Evolutionary conservation across 2,113 vertebrate genomes (phyloP), one percentile per base, ranked within the genome.

Genomic region (Alces alces): DNA sequence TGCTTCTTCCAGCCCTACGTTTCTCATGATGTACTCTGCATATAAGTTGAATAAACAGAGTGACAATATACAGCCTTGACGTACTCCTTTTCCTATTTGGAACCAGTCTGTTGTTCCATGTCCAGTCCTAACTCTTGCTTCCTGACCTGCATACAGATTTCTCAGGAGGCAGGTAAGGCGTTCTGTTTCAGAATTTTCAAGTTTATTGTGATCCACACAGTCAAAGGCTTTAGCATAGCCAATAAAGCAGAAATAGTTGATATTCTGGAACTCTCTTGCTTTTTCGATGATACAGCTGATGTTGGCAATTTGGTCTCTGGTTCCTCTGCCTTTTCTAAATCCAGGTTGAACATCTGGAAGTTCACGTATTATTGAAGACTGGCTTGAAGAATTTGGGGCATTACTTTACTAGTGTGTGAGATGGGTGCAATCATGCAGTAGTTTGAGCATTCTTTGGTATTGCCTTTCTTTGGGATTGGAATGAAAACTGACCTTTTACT

Each of bases 1-100:
- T 36, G n/a, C 1, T 36, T 66, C 4, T 5, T 36, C 2, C 64
- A 66, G 64, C 33, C 33, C 17, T 36, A n/a, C 1, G 0, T 66
- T 36, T 36, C 64, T 66, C 64, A 36, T 66, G 4, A 36, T 66
- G 19, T 21, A 36, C 33, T 66, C 17, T 36, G 64, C 2, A 36
- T 66, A 11, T 11, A 66, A 66, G 17, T 36, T 21, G 2, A 66
- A 66, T 36, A 66, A 36, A 2, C 17, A 10, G 17, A 17, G 33
- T 36, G 9, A 11, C 33, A 66, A 21, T 66, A 66, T 66, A 36
- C 17, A 66, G 33, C 64, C 17, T 66, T 66, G 33, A 66, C 2
- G 0, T 66, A 66, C 33, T 36, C 17, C 17, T 66, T 36, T 36
- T 36, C 64, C 33, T 66, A 36, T 36, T 36, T n/a, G 61, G 61